Conservation (phyloP, 2,888 invertebrate genomes). For the Augiades crinisus region DNA sequence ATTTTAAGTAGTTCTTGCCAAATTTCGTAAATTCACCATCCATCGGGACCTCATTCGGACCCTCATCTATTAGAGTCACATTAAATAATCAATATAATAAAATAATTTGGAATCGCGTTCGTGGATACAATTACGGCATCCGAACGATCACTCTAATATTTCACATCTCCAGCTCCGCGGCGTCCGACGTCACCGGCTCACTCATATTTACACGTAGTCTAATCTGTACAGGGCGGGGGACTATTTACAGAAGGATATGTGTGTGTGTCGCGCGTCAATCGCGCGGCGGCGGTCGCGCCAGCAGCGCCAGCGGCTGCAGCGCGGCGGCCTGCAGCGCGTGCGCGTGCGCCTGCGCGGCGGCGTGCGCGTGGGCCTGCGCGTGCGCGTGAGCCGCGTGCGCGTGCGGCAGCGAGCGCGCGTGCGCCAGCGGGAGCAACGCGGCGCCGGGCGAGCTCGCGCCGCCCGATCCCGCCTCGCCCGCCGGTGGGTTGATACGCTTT, state of each 20-base stretch:
- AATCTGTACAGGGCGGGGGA: conserved; percentile 31
- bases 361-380: conserved; percentile 71
- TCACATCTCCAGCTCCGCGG: conserved; percentile 21
- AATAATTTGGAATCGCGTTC: conserved; percentile 3
- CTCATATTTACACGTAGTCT: conserved; percentile 36
- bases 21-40: background rate
- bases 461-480: conserved; percentile 68
- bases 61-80: background rate
- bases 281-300: conserved; percentile 57
- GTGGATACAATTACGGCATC: background rate
- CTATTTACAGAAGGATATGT: conserved; percentile 47
- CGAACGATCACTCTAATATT: conserved; percentile 7
- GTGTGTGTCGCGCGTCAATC: conserved; percentile 52
- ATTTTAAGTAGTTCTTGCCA: conserved; percentile 13
- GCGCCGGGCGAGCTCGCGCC: conserved; percentile 68
- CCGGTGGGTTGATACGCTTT: conserved; percentile 96
- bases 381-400: conserved; percentile 59
- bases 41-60: background rate
- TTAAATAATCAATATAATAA: conserved; percentile 10
- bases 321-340: conserved; percentile 72
- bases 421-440: conserved; percentile 63
- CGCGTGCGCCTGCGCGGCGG: conserved; percentile 75
- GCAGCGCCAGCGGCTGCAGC: conserved; percentile 55
- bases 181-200: conserved; percentile 29
- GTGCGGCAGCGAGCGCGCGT: conserved; percentile 38